Evolutionary conservation across 2,797 vertebrate species (phyloP), one percentile per base, ranked within the genome.

Genomic region (Yasuhikotakia modesta): DNA sequence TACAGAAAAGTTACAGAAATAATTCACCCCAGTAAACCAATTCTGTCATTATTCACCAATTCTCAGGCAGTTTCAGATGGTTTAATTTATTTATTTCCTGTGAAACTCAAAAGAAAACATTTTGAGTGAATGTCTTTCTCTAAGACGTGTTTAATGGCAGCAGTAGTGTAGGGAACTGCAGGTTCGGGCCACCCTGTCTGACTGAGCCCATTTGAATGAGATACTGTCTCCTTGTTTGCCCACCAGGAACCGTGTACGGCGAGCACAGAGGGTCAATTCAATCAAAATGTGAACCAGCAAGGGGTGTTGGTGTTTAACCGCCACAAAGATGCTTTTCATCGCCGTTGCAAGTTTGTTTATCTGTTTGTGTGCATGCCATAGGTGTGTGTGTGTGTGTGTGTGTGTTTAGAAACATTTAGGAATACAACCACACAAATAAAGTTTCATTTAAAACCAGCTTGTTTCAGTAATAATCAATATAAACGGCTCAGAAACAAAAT

Each of bases 191-290:
- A 73, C 71, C 65, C 72, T 65, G 57, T 67, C 64, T 57, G 39
- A 53, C 76, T 65, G 35, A 35, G 6, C 57, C 39, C 43, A 17
- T 80, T 70, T 85, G 77, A 87, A 85, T 84, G 65, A 82, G 77
- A 84, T 79, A 81, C 85, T 85, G 85, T 85, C 80, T 86, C 66
- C 81, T 78, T 83, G 76, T 73, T 61, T 70, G 63, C 79, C 81
- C 71, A 70, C 78, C 43, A 73, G 58, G 45, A 72, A 72, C 74
- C 30, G 14, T 76, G 60, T 80, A 79, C 11, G 19, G 64, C 57
- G 27, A 55, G 82, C 67, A 87, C 78, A 86, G 79, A 78, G 82
- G 21, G 32, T 52, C 70, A 77, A 85, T 86, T 87, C 78, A 85
- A 79, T 74, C 50, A 45, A 81, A 79, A 79, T 76, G 53, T 55